These are phyloP conservation scores for Hyposoter didymator DNA, from an alignment of 2,888 invertebrate species.

Conservation along the genomic window DNA sequence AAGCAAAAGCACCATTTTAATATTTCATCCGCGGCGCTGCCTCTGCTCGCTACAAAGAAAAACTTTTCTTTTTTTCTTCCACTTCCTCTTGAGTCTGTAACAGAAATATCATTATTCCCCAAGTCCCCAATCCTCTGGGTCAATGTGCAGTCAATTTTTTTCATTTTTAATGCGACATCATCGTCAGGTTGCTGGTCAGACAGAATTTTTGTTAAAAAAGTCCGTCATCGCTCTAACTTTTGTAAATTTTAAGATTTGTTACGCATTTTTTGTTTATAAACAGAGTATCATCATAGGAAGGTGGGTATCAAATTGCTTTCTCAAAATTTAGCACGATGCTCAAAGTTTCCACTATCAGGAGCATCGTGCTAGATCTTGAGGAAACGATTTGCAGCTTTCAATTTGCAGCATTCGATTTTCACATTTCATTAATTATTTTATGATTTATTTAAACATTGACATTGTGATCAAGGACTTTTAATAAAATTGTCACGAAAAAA, in stretches of 20 bases:
- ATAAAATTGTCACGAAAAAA: not conserved
- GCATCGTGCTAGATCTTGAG: too few relatives aligned
- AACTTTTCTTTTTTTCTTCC: not conserved
- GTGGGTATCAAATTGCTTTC: too few relatives aligned
- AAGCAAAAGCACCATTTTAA: constrained; percentile 73
- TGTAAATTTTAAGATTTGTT: too few relatives aligned
- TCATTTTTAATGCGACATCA: not conserved
- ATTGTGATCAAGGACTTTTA: not conserved
- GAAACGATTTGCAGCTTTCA: too few relatives aligned
- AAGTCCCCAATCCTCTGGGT: not conserved
- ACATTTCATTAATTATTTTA: not conserved
- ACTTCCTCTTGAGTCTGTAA: not conserved
- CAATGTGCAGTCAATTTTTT: not conserved
- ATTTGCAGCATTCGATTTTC: too few relatives aligned
- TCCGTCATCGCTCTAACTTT: too few relatives aligned
- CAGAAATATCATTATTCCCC: not conserved
- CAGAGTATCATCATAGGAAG: too few relatives aligned
- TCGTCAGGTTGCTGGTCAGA: too few relatives aligned
- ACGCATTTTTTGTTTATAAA: too few relatives aligned
- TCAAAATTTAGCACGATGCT: too few relatives aligned
- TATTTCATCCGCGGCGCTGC: constrained; percentile 62
- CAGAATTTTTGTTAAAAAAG: too few relatives aligned
- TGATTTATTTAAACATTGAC: not conserved
- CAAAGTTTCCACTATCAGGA: too few relatives aligned
- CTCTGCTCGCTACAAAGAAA: not conserved